Evolutionary conservation across 2,797 vertebrate genomes (phyloP).

Genomic region (Pipistrellus pygmaeus): DNA sequence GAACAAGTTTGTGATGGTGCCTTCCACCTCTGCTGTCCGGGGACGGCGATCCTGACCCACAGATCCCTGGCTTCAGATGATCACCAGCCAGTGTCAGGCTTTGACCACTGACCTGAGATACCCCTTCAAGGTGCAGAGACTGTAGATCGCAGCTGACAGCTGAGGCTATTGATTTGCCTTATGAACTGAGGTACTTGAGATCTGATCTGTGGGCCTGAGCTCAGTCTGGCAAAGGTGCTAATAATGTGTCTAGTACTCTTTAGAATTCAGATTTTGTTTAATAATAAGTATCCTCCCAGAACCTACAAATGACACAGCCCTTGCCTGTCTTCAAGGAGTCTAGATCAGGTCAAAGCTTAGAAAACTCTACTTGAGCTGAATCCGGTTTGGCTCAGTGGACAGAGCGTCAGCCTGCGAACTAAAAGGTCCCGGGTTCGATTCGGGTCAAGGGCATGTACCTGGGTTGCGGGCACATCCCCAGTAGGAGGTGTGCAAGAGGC

Average conservation of each 20-base stretch:
- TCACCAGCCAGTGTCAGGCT: neutral
- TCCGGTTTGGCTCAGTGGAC: no score
- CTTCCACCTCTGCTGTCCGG: neutral
- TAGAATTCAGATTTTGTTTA: conserved; percentile 36
- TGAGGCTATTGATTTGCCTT: conserved; percentile 10
- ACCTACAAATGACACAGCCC: neutral
- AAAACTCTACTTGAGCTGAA: neutral
- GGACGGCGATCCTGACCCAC: neutral
- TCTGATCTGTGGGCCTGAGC: neutral
- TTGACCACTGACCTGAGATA: neutral
- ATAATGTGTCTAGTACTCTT: neutral
- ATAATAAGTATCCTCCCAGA: conserved; percentile 1
- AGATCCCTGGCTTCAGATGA: conserved; percentile 10
- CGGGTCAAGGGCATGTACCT: no score
- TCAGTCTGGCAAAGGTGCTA: neutral
- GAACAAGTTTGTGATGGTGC: neutral
- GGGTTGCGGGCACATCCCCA: no score
- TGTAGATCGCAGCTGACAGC: neutral
- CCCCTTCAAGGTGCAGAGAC: neutral
- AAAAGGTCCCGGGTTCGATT: no score
- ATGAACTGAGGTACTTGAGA: neutral
- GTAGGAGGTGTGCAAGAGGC: no score
- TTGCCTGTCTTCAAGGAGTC: neutral
- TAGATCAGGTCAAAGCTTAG: neutral
- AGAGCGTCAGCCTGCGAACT: no score